Evolutionary conservation across 2,113 vertebrate genomes (phyloP).

Genomic region (Chrysemys picta): DNA sequence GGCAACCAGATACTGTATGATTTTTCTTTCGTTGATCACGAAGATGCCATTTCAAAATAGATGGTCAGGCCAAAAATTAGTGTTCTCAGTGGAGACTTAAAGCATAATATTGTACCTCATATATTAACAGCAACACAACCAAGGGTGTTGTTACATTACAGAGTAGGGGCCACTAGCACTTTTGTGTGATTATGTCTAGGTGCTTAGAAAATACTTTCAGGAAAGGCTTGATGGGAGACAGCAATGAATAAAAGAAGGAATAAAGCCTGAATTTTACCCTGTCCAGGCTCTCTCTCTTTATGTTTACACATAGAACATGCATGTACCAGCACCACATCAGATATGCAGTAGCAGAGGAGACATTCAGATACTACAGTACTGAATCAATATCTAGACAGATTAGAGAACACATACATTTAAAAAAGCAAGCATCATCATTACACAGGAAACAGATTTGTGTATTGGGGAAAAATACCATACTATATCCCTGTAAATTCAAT

Average conservation of each 20-base stretch:
- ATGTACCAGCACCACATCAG: background rate
- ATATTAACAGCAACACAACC: background rate
- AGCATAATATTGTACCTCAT: background rate
- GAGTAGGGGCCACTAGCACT: too few species aligned
- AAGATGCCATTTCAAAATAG: background rate
- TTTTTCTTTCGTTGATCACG: background rate
- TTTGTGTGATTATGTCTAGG: too few species aligned
- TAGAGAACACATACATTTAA: background rate
- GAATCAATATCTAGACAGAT: background rate
- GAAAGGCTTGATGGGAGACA: background rate
- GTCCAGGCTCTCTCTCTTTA: background rate
- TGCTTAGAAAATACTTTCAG: background rate
- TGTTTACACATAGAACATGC: background rate
- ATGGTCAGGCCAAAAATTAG: background rate
- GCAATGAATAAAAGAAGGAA: background rate
- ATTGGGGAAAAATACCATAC: background rate
- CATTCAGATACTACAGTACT: background rate
- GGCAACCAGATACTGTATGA: background rate
- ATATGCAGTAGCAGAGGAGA: background rate
- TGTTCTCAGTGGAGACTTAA: background rate
- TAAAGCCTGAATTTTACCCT: background rate
- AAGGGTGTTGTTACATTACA: background rate
- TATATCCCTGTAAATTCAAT: background rate
- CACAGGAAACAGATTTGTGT: background rate
- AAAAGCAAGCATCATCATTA: background rate